Percentiles rank a stretch among this genome's conserved stretches.
Conservation (phyloP, 2,888 invertebrate genomes). For the Idaea biselata region DNA sequence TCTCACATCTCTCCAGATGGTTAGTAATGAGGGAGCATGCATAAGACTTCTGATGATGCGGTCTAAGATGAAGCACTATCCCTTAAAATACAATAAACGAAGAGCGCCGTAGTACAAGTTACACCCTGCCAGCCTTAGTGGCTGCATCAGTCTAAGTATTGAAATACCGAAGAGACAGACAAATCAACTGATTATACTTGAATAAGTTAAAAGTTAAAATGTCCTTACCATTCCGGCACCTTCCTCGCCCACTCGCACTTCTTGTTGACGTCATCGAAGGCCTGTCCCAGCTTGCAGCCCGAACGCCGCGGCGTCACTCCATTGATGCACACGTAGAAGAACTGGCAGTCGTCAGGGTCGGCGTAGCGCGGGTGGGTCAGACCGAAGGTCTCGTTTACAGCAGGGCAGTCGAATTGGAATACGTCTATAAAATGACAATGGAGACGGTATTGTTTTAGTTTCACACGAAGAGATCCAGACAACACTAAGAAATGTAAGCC, state of each 20-base stretch:
- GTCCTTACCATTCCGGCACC: constrained; percentile 91
- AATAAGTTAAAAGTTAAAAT: not conserved
- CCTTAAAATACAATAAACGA: no score
- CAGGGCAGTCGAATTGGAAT: constrained; percentile 91
- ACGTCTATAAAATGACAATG: constrained; percentile 80
- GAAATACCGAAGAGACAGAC: not conserved
- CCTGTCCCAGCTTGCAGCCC: constrained; percentile 94
- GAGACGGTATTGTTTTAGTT: no score
- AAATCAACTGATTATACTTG: no score
- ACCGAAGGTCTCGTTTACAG: constrained; percentile 86
- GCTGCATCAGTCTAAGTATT: no score
- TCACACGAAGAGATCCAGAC: no score
- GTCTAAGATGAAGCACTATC: no score
- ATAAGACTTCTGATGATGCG: no score
- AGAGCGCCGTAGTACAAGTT: no score
- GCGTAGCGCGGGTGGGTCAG: constrained; percentile 92
- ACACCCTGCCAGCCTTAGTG: no score
- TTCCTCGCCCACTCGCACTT: constrained; percentile 93
- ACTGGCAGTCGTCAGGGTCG: constrained; percentile 94
- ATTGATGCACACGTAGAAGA: constrained; percentile 95
- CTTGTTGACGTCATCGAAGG: constrained; percentile 89
- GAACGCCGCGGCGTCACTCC: constrained; percentile 91
- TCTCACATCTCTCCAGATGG: no score
- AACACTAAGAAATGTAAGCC: no score
- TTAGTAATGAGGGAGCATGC: no score